These are phyloP conservation scores for Carcinoscorpius rotundicauda DNA, from an alignment of 1,140 invertebrate species.

Conservation along the genomic window DNA sequence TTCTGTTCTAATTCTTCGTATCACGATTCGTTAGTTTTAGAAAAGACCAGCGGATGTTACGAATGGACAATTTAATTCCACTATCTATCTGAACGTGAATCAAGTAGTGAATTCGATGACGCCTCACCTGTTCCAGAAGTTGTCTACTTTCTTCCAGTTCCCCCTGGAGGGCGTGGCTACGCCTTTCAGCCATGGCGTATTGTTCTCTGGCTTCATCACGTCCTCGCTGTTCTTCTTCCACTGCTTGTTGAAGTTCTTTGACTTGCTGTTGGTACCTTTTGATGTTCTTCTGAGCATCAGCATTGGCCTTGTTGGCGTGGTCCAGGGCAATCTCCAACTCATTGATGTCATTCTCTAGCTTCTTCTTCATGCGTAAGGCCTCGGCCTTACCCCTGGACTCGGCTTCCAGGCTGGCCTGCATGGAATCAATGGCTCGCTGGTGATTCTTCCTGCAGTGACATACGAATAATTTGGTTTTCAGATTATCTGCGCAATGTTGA, in stretches of 20 bases:
- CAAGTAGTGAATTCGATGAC: too few species aligned
- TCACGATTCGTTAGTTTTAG: too few species aligned
- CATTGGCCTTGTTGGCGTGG: constrained; percentile 94
- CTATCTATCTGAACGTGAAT: too few species aligned
- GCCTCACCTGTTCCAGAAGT: constrained; percentile 68
- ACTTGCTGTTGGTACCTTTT: constrained; percentile 94
- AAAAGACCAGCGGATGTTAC: too few species aligned
- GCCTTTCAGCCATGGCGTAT: constrained; percentile 87
- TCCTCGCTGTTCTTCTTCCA: constrained; percentile 95
- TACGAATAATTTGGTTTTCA: constrained; percentile 1
- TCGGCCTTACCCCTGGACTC: constrained; percentile 99
- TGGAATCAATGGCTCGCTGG: constrained; percentile 95
- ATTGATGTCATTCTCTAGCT: constrained; percentile 98
- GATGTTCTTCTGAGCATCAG: constrained; percentile 97
- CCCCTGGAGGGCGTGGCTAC: constrained; percentile 85
- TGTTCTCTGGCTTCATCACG: constrained; percentile 94
- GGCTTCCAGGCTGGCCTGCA: constrained; percentile 97
- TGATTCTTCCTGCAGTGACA: constrained; percentile 76
- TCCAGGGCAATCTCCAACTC: constrained; percentile 97
- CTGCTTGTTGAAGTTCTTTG: constrained; percentile 83
- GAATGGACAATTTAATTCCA: too few species aligned
- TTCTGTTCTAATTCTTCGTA: too few species aligned
- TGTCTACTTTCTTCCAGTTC: constrained; percentile 93
- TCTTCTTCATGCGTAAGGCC: constrained; percentile 99
- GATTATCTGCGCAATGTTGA: too few species aligned